Conservation (phyloP, 2,888 invertebrate genomes). For the Nomada fucata region DNA sequence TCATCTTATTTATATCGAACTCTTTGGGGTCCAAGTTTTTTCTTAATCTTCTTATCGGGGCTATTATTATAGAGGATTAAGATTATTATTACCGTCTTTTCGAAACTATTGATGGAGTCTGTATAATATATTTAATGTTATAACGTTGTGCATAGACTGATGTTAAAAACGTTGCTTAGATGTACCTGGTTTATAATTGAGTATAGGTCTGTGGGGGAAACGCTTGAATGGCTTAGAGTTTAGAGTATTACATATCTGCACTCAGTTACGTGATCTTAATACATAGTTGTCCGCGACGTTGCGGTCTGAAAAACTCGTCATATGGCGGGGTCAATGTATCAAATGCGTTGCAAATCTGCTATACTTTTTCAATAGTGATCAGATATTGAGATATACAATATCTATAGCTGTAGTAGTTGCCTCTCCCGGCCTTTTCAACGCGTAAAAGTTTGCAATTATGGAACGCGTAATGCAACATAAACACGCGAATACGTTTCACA, state of each 20-base stretch:
- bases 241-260: slow-evolving; percentile 4
- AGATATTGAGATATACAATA: slow-evolving; percentile 1
- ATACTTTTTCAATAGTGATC: not conserved
- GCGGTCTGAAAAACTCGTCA: too few species aligned
- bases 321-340: too few species aligned
- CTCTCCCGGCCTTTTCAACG: too few species aligned
- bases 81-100: not conserved
- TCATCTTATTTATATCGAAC: slow-evolving; percentile 5
- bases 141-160: not conserved
- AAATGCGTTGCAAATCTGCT: not conserved
- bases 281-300: too few species aligned
- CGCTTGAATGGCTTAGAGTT: not conserved
- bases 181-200: not conserved
- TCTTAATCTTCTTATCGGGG: not conserved
- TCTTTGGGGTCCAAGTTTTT: slow-evolving; percentile 21
- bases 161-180: not conserved
- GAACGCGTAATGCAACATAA: too few species aligned
- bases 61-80: not conserved
- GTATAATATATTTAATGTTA: not conserved
- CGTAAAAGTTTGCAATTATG: too few species aligned
- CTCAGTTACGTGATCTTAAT: not conserved
- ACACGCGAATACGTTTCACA: too few species aligned
- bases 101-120: not conserved
- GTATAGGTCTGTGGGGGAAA: not conserved
- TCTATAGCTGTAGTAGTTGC: not conserved